Conservation (phyloP, 2,888 invertebrate genomes). For the Cyclophora punctaria region DNA sequence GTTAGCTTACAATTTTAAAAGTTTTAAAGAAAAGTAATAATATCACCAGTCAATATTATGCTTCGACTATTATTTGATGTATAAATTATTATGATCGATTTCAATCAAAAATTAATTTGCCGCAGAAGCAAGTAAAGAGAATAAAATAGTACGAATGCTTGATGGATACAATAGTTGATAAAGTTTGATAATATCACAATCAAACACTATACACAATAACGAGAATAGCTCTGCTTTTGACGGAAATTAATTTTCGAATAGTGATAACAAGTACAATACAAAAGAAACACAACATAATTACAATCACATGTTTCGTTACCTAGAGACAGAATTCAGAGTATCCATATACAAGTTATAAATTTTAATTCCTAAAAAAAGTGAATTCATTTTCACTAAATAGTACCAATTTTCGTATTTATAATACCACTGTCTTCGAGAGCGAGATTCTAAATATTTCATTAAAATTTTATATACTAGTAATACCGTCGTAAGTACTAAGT, state of each 20-base stretch:
- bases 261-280: constrained; percentile 1
- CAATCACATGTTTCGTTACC: constrained; percentile 53
- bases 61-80: background rate
- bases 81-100: constrained; percentile 3
- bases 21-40: background rate
- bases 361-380: constrained; percentile 62
- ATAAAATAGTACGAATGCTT: too few species aligned
- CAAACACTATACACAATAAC: too few species aligned
- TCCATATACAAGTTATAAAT: constrained; percentile 55
- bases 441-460: constrained; percentile 67
- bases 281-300: constrained; percentile 34
- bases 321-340: constrained; percentile 64
- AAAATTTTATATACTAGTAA: constrained; percentile 69
- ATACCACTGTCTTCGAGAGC: constrained; percentile 67
- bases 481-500: constrained; percentile 69
- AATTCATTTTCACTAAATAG: constrained; percentile 55
- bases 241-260: background rate
- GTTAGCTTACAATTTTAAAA: background rate
- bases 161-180: too few species aligned
- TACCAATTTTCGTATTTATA: constrained; percentile 55
- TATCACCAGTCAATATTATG: constrained; percentile 4
- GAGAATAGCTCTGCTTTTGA: too few species aligned
- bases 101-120: constrained; percentile 11
- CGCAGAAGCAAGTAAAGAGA: background rate
- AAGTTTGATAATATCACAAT: too few species aligned